These are phyloP conservation scores for Centropus bengalensis DNA, from an alignment of 2,113 vertebrate species.

Conservation along the genomic window DNA sequence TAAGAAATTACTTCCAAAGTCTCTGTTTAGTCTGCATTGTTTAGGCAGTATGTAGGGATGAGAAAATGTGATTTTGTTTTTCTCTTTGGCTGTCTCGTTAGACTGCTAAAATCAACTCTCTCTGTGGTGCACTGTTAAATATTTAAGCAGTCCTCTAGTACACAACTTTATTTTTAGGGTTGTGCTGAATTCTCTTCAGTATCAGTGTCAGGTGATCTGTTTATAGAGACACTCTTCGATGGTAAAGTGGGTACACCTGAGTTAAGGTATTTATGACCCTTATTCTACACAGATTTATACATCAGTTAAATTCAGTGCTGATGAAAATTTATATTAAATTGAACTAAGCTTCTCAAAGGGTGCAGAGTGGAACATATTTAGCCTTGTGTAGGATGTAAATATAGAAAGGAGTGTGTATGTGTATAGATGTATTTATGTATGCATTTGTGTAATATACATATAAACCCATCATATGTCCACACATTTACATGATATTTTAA, in stretches of 20 bases:
- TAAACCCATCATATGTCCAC: background rate
- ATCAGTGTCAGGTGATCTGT: background rate
- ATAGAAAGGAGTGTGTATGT: background rate
- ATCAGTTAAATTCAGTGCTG: background rate
- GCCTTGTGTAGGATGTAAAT: background rate
- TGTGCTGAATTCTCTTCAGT: background rate
- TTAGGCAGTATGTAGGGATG: background rate
- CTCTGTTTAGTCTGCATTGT: background rate
- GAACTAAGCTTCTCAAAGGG: background rate
- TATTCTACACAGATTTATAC: background rate
- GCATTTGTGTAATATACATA: background rate
- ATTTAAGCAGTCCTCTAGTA: background rate
- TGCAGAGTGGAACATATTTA: background rate
- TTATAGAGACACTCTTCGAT: background rate
- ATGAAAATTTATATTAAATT: background rate
- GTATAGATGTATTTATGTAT: background rate
- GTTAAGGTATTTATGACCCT: background rate
- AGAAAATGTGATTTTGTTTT: background rate
- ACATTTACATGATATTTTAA: background rate
- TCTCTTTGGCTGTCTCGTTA: background rate
- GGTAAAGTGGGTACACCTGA: background rate
- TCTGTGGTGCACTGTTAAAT: background rate
- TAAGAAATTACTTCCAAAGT: background rate
- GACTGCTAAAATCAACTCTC: background rate
- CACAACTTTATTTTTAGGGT: constrained; percentile 15